Evolutionary conservation across 2,113 vertebrate species (phyloP), one percentile per base, ranked within the genome.

Genomic region (Chaenogobius annularis): DNA sequence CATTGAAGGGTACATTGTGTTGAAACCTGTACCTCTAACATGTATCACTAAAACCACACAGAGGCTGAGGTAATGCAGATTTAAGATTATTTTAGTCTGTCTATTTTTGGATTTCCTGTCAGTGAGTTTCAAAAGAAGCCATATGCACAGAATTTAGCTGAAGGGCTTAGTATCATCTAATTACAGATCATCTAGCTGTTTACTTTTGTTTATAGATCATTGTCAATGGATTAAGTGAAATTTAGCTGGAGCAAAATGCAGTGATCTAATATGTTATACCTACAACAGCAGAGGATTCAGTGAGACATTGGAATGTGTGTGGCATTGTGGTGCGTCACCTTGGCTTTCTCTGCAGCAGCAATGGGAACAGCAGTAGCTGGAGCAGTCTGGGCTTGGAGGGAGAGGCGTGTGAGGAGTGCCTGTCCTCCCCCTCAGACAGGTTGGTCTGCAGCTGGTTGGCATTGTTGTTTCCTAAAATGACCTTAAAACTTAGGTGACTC

Each of bases 321-420:
- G 10, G 75, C n/a, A 10, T 3, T 64, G 74, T 23, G 58, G 56
- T 84, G 70, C 22, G 7, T 85, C 58, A 84, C 75, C 70, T 75
- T 7, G 68, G 73, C 94, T 93, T 91, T 96, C 91, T 96, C 92
- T 93, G 88, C 94, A 95, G 94, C 96, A 99, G 96, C 95, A 97
- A 97, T 96, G 96, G 96, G 94, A 98, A 98, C 96, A 99, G 97
- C 96, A 99, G 98, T 93, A 99, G 97, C 95, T 99, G 98, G 98
- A 99, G 98, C 96, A 99, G 98, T 93, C 96, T 99, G 94, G 98
- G 95, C 92, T 95, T 98, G 94, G 98, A 99, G 94, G 97, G 96
- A 90, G 98, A 99, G 94, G 93, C 95, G 81, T 96, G 92, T 94
- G 97, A 99, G 93, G 97, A 98, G 89, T 97, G 91, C 94, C 93